phyloP scores from a whole-genome alignment of 2,113 vertebrate genomes.

The Rafetus swinhoei region DNA sequence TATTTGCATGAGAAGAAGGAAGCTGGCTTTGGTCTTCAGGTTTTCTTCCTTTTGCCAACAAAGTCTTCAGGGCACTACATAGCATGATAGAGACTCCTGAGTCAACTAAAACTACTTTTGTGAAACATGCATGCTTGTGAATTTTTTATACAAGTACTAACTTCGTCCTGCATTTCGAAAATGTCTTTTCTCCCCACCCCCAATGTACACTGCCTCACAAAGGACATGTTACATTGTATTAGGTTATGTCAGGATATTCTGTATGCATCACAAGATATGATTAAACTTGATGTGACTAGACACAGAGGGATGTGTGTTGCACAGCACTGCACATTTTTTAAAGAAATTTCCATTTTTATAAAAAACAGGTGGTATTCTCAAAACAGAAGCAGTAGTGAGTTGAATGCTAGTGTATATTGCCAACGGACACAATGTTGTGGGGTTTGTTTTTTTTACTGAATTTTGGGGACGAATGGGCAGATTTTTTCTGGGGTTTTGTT shows the following conservation, averaged over 20 bases:
- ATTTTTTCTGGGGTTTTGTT: background rate
- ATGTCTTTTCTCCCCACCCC: fast-evolving
- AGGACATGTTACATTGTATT: background rate
- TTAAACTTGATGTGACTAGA: background rate
- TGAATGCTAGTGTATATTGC: background rate
- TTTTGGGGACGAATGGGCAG: background rate
- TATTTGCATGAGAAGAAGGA: background rate
- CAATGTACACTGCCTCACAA: background rate
- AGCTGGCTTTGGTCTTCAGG: background rate
- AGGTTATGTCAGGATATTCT: background rate
- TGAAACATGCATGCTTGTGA: background rate
- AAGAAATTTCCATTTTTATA: background rate
- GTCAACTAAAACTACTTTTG: background rate
- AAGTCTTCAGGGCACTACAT: background rate
- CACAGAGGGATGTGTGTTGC: background rate
- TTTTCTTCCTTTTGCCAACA: background rate
- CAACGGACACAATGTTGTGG: background rate
- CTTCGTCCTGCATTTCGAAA: background rate
- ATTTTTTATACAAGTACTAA: background rate
- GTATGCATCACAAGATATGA: background rate
- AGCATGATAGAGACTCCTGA: background rate
- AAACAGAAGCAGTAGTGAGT: background rate
- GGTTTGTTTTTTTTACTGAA: background rate
- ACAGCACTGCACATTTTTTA: background rate
- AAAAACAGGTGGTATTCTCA: background rate